Percentiles rank a stretch among this genome's conserved stretches.
These are phyloP conservation scores for Lordiphosa stackelbergi DNA, from an alignment of 1,140 invertebrate species.

Conservation along the genomic window DNA sequence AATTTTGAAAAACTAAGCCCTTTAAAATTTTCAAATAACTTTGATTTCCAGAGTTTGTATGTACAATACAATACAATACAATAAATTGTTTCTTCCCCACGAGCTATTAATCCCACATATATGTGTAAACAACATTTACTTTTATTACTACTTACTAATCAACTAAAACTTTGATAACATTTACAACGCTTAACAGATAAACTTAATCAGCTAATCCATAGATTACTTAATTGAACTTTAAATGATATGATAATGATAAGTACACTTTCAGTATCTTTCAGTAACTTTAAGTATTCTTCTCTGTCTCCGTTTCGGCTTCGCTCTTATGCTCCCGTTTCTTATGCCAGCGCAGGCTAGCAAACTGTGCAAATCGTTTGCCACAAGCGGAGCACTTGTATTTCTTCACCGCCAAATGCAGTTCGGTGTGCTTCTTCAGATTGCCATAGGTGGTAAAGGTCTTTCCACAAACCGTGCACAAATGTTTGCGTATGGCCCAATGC, in stretches of 20 bases:
- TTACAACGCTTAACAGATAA: slow-evolving; percentile 26
- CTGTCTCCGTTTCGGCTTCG: slow-evolving; percentile 17
- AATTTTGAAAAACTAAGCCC: too few species aligned
- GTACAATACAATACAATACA: too few species aligned
- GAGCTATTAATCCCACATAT: too few species aligned
- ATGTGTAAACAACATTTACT: neutral
- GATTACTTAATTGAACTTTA: slow-evolving; percentile 39
- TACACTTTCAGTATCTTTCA: slow-evolving; percentile 12
- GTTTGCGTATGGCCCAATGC: slow-evolving; percentile 70
- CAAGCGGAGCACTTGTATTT: slow-evolving; percentile 67
- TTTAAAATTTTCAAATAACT: too few species aligned
- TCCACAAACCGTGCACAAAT: slow-evolving; percentile 67
- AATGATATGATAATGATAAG: slow-evolving; percentile 51
- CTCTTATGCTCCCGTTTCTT: slow-evolving; percentile 40
- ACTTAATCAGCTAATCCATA: slow-evolving; percentile 35
- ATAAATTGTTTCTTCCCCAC: too few species aligned
- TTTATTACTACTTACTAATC: slow-evolving; percentile 2
- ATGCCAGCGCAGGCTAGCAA: slow-evolving; percentile 70
- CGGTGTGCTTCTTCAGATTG: slow-evolving; percentile 68
- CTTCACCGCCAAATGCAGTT: slow-evolving; percentile 64
- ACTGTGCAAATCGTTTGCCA: slow-evolving; percentile 64
- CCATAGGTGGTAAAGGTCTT: slow-evolving; percentile 70
- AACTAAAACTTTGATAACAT: slow-evolving; percentile 39
- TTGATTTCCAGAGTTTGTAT: too few species aligned
- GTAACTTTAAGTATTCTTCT: slow-evolving; percentile 26